Conservation (phyloP, 2,113 vertebrate species). For the Amblyopsis rosae region DNA sequence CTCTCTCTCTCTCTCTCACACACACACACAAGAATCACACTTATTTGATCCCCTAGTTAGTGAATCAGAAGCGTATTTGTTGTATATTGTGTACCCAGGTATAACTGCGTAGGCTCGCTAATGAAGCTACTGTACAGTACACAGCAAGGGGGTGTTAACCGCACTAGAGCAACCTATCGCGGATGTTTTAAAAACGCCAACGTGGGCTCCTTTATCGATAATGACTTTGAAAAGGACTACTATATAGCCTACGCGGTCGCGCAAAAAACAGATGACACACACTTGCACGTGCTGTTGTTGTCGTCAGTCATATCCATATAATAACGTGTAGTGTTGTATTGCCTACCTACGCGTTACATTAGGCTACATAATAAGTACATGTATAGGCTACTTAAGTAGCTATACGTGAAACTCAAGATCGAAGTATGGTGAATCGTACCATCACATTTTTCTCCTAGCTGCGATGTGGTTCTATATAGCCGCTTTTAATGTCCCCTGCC, state of each 20-base stretch:
- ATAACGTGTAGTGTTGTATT: conserved; percentile 10
- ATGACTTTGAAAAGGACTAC: conserved; percentile 67
- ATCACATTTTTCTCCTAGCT: conserved; percentile 37
- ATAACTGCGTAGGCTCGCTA: conserved; percentile 64
- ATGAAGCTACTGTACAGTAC: conserved; percentile 65
- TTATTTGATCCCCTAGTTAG: conserved; percentile 50
- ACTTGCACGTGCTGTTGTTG: conserved; percentile 73
- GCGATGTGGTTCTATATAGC: conserved; percentile 45
- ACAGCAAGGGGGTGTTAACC: conserved; percentile 58
- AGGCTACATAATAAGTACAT: conserved; percentile 6
- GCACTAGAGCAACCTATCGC: conserved; percentile 52
- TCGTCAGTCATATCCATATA: conserved; percentile 50
- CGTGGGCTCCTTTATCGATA: conserved; percentile 56
- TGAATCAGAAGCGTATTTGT: conserved; percentile 63
- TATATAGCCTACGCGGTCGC: conserved; percentile 57
- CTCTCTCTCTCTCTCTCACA: conserved; percentile 12
- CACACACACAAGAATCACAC: conserved; percentile 27
- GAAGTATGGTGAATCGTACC: conserved; percentile 38
- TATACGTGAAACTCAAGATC: conserved; percentile 36
- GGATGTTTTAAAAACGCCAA: conserved; percentile 54
- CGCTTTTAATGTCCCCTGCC: conserved; percentile 58
- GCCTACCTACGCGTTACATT: not conserved
- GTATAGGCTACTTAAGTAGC: not conserved
- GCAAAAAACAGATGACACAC: conserved; percentile 51
- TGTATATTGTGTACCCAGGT: conserved; percentile 78